Percentiles rank a stretch among this genome's conserved stretches.
Evolutionary conservation across 1,140 invertebrate species (phyloP).

Genomic region (Oncopeltus fasciatus): DNA sequence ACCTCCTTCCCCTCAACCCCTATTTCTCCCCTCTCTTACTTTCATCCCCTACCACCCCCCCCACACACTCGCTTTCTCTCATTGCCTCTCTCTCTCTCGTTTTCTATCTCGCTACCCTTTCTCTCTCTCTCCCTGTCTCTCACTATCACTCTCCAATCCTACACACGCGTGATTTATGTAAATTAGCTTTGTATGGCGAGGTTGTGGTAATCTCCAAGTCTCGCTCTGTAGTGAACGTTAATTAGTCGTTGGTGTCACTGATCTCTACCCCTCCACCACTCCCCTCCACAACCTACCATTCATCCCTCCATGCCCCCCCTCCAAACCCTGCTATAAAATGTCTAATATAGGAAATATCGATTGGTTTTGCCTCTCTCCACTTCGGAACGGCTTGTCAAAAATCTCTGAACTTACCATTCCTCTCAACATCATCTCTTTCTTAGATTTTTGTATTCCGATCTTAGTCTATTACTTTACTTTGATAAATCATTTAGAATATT

Average conservation of each 20-base stretch:
- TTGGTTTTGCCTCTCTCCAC: neutral
- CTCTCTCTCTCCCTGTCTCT: neutral
- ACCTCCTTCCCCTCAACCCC: neutral
- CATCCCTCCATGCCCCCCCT: neutral
- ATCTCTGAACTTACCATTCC: neutral
- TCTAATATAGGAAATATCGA: neutral
- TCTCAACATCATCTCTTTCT: neutral
- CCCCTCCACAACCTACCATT: neutral
- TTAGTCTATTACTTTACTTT: too few relatives aligned
- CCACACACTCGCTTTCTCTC: neutral
- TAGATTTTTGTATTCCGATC: too few relatives aligned
- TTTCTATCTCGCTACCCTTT: too few relatives aligned
- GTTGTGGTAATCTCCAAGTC: too few relatives aligned
- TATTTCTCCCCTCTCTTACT: neutral
- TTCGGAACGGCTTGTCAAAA: neutral
- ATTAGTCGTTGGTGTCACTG: too few relatives aligned
- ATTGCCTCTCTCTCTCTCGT: neutral
- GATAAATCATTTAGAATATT: too few relatives aligned
- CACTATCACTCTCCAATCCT: too few relatives aligned
- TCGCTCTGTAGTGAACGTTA: too few relatives aligned
- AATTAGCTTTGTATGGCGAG: neutral
- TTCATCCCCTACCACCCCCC: too few relatives aligned
- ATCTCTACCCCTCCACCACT: neutral
- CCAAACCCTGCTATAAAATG: neutral
- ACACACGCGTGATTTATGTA: neutral